Conservation (phyloP, 2,797 vertebrate genomes). For the Sphaeramia orbicularis region DNA sequence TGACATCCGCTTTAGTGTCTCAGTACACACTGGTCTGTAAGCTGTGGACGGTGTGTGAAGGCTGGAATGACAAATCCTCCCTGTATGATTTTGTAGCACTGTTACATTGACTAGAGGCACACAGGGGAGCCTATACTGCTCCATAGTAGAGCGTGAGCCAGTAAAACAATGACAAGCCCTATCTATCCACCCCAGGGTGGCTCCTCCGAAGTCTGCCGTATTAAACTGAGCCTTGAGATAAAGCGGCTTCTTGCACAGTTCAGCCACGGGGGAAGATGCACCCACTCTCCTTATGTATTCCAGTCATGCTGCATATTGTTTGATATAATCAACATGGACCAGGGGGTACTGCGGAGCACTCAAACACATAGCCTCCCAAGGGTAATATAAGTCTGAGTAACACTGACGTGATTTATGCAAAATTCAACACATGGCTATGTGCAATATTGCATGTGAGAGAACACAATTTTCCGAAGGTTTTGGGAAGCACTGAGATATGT, state of each 20-base stretch:
- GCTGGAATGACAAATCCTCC: conserved; percentile 68
- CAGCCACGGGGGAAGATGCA: conserved; percentile 54
- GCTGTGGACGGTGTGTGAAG: conserved; percentile 56
- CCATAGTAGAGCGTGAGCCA: conserved; percentile 67
- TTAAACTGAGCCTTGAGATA: conserved; percentile 82
- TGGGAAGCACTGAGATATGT: conserved; percentile 38
- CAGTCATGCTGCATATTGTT: conserved; percentile 72
- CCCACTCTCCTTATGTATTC: conserved; percentile 76
- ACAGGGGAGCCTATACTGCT: conserved; percentile 65
- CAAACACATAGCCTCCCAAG: conserved; percentile 73
- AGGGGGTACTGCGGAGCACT: conserved; percentile 62
- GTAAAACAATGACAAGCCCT: conserved; percentile 81
- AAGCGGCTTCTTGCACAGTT: conserved; percentile 68
- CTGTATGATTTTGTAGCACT: conserved; percentile 57
- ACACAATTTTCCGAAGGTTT: conserved; percentile 46
- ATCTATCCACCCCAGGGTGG: conserved; percentile 81
- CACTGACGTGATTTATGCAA: conserved; percentile 77
- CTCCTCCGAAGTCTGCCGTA: conserved; percentile 71
- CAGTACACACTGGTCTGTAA: conserved; percentile 31
- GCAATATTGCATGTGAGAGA: conserved; percentile 61
- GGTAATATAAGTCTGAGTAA: conserved; percentile 75
- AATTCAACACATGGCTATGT: conserved; percentile 66
- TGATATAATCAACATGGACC: conserved; percentile 78
- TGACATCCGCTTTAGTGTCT: conserved; percentile 46
- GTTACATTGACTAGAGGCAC: conserved; percentile 62